Evolutionary conservation across 1,140 invertebrate genomes (phyloP), one percentile per base, ranked within the genome.

Genomic region (Teleopsis dalmanni): DNA sequence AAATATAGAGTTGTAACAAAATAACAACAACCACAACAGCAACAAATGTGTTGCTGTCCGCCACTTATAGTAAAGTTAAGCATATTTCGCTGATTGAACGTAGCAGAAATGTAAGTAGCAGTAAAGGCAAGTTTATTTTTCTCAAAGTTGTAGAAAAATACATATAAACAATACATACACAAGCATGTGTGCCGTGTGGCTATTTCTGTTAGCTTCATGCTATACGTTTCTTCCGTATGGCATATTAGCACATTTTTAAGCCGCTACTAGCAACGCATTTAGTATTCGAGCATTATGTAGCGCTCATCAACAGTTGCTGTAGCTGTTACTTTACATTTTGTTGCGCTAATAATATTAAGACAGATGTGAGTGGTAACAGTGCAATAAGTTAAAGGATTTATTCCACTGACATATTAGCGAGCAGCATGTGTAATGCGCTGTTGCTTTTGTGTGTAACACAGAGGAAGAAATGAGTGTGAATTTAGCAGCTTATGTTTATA

Each of bases 1-100:
- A 43, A 16, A 13, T 43, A 13, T 31, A n/a, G 37, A 23, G 16
- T 9, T 31, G 37, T 40, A 11, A 4, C n/a, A 19, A 37, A 5
- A 9, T 37, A 18, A 37, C n/a, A n/a, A n/a, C n/a, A n/a, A n/a
- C n/a, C n/a, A n/a, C n/a, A n/a, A n/a, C n/a, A n/a, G n/a, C n/a
- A n/a, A n/a, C n/a, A 37, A 19, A 11, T 14, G 35, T 16, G 35
- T 37, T 19, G 9, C 14, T 37, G 6, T 16, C 14, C 14, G 14
- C 34, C 35, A 47, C 27, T 47, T 47, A 25, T 35, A 29, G 35
- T 16, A 47, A 37, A 37, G 27, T 47, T 26, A 37, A 35, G 41
- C 46, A n/a, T n/a, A 47, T 19, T 43, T 43, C 31, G 16, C 41
- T 43, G 26, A 43, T 43, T 43, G 27, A 43, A 29, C 16, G 27